Evolutionary conservation across 2,797 vertebrate genomes (phyloP).

Genomic region (Aeoliscus strigatus): DNA sequence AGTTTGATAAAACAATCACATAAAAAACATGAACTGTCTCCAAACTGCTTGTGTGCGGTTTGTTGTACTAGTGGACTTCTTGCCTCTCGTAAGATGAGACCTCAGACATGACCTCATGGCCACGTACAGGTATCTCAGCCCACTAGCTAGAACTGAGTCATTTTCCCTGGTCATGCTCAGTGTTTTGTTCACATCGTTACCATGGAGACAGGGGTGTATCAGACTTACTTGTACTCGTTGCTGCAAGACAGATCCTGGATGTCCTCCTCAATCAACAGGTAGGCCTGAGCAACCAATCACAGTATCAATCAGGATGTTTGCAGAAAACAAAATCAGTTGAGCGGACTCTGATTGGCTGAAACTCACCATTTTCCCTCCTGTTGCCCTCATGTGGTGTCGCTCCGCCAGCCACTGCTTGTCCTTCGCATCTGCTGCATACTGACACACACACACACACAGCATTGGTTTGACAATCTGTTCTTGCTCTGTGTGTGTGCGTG

Average conservation of each 20-base stretch:
- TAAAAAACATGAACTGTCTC: no score
- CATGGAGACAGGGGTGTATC: neutral
- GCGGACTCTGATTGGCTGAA: no score
- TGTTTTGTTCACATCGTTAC: neutral
- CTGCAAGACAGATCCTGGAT: conserved; percentile 86
- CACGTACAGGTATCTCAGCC: no score
- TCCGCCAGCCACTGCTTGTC: conserved; percentile 98
- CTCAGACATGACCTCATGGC: no score
- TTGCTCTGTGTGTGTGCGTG: neutral
- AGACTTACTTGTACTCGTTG: conserved; percentile 89
- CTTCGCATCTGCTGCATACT: conserved; percentile 95
- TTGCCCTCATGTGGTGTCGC: conserved; percentile 95
- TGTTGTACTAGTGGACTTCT: no score
- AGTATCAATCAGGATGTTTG: neutral
- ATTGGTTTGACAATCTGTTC: neutral
- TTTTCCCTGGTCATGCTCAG: no score
- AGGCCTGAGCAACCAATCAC: conserved; percentile 75
- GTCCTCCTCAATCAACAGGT: conserved; percentile 93
- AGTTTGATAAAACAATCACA: no score
- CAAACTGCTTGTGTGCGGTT: no score
- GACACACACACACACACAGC: conserved; percentile 17
- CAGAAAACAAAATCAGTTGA: no score
- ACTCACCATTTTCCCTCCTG: conserved; percentile 95
- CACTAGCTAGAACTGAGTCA: no score
- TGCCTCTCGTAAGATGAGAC: no score